These are phyloP conservation scores for Steinernema khuongi DNA, from an alignment of 1,140 invertebrate genomes.

Conservation along the genomic window DNA sequence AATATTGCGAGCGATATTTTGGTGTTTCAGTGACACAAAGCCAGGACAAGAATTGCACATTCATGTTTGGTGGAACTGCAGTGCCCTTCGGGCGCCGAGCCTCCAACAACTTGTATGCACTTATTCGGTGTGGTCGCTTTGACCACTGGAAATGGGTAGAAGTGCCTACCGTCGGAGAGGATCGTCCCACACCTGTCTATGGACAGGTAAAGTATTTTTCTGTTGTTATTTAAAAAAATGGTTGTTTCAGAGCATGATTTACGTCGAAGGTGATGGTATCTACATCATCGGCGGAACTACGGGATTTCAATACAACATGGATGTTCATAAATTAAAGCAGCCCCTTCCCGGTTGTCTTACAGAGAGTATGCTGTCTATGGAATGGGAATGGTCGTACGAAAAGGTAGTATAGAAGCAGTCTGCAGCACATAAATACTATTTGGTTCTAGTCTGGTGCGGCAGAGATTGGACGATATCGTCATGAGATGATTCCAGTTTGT, in stretches of 20 bases:
- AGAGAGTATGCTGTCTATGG: background rate
- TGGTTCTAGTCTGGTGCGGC: background rate
- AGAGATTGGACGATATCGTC: background rate
- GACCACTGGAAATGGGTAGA: background rate
- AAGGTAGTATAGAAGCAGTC: background rate
- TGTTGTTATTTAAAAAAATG: background rate
- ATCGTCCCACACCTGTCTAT: background rate
- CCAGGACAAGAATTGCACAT: background rate
- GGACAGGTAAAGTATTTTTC: conserved; percentile 6
- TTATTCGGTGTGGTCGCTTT: background rate
- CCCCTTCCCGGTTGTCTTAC: background rate
- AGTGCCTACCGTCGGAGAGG: background rate
- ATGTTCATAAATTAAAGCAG: background rate
- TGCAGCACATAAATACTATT: background rate
- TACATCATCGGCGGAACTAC: background rate
- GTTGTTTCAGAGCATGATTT: background rate
- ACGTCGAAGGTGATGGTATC: background rate
- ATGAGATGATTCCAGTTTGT: background rate
- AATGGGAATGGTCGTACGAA: background rate
- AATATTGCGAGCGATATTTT: background rate
- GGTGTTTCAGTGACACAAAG: background rate
- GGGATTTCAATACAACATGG: background rate
- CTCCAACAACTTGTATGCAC: background rate
- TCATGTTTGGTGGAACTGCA: conserved; percentile 8
- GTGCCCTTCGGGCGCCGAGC: background rate